Base-by-base conservation (phyloP, 2,113 vertebrate genomes). In the Pterocles orientalis region DNA sequence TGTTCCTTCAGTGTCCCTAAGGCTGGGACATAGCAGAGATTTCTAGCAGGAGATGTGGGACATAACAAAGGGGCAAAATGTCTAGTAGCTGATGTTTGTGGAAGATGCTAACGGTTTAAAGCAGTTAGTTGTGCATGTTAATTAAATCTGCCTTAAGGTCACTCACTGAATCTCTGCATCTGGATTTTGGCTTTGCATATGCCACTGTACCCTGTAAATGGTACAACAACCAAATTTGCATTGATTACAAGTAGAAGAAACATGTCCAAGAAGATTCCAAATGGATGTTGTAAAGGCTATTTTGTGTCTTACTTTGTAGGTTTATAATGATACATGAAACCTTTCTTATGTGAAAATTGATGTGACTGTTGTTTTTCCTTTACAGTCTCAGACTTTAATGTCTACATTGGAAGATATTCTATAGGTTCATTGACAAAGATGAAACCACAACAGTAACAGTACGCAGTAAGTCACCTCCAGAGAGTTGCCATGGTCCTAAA, bases 71-170 rank as follows among this genome's bases (percentile, higher is more conserved):
- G 26, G 26, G 24, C 33, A 92, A 93, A 91, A 86, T 34, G 75
- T 31, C 48, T 68, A 64, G 76, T 12, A 81, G 36, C 28, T 71
- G 33, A 60, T 61, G 17, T 45, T 88, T 86, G 28, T 75, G 58
- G 65, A 94, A 89, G 53, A 84, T 56, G 58, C 3, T 70, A 34
- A 56, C 18, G 6, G 36, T 61, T 90, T 81, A 88, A 84, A 95
- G 39, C 39, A 86, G 34, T 79, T 79, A 20, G 24, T 78, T 71
- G 50, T 43, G 45, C 58, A 84, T 92, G 72, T 86, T 84, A 77
- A 95, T 81, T 56, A 84, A 61, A 86, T 88, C 29, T 86, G 43
- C 85, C 48, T 93, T 84, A 79, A 92, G 69, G 79, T 94, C 61
- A 61, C 43, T 84, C 86, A 88, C 10, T 87, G 61, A 92, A 88